Evolutionary conservation across 2,113 vertebrate genomes (phyloP).

Genomic region (Urocynchramus pylzowi): DNA sequence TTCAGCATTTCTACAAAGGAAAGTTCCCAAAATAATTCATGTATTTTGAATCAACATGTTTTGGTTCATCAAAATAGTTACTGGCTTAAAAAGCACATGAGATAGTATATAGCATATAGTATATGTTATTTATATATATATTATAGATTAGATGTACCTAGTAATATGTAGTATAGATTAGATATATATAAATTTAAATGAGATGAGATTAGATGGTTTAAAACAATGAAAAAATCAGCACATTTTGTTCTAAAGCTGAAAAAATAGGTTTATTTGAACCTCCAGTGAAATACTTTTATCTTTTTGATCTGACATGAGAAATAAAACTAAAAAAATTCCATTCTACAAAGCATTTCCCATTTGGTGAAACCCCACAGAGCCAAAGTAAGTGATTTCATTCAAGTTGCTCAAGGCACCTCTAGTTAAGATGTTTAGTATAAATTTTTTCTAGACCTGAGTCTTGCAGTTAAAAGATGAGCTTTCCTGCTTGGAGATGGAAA

Average conservation of each 20-base stretch:
- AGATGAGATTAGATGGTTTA: not conserved
- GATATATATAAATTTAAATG: not conserved
- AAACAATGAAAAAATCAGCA: not conserved
- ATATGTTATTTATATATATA: not conserved
- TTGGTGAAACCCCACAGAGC: not conserved
- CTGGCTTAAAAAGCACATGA: not conserved
- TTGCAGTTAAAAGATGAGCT: not conserved
- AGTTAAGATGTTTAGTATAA: not conserved
- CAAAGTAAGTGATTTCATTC: not conserved
- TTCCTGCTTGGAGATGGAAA: not conserved
- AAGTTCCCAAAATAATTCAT: not conserved
- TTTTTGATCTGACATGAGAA: not conserved
- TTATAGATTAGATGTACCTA: not conserved
- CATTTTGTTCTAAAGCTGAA: not conserved
- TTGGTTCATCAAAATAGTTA: not conserved
- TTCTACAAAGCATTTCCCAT: not conserved
- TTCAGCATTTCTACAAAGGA: not conserved
- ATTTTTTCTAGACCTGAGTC: not conserved
- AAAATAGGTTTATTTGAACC: not conserved
- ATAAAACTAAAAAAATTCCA: not conserved
- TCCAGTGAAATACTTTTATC: not conserved
- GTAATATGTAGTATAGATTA: not conserved
- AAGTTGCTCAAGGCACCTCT: not conserved
- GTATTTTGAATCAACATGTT: not conserved
- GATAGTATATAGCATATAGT: not conserved